These are phyloP conservation scores for Herpetotheres cachinnans DNA, from an alignment of 2,113 vertebrate species.

Conservation along the genomic window DNA sequence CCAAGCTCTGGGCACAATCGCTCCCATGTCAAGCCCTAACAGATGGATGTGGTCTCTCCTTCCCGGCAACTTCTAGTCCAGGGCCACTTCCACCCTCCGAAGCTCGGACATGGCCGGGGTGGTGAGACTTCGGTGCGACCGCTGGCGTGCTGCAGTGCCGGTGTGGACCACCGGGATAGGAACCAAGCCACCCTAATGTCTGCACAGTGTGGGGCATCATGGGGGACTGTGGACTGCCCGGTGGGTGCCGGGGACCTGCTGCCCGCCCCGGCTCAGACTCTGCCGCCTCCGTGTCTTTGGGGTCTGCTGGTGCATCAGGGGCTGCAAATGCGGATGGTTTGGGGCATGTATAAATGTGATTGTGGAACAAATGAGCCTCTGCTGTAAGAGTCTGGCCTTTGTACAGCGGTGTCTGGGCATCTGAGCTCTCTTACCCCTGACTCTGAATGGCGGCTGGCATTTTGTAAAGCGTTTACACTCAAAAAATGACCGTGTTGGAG, in stretches of 20 bases:
- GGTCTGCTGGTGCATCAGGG: background rate
- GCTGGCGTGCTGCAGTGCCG: fast-evolving
- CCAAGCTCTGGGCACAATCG: fast-evolving
- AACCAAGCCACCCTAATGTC: background rate
- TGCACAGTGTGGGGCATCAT: fast-evolving
- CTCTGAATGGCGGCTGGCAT: background rate
- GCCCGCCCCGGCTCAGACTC: background rate
- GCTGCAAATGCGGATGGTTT: background rate
- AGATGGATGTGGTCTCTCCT: background rate
- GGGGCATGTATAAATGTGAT: background rate
- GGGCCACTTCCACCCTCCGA: background rate
- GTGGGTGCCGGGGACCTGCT: background rate
- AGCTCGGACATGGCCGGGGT: fast-evolving
- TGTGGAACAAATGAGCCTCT: background rate
- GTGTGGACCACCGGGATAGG: background rate
- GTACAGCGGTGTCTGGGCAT: background rate
- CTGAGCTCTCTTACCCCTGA: background rate
- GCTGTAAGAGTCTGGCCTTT: background rate
- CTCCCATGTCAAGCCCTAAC: background rate
- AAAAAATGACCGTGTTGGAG: background rate
- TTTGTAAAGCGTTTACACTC: background rate
- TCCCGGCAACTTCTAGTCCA: background rate
- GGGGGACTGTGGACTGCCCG: background rate
- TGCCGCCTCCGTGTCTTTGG: background rate
- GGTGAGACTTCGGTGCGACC: background rate